Conservation (phyloP, 2,113 vertebrate genomes). For the Podarcis cretensis region DNA sequence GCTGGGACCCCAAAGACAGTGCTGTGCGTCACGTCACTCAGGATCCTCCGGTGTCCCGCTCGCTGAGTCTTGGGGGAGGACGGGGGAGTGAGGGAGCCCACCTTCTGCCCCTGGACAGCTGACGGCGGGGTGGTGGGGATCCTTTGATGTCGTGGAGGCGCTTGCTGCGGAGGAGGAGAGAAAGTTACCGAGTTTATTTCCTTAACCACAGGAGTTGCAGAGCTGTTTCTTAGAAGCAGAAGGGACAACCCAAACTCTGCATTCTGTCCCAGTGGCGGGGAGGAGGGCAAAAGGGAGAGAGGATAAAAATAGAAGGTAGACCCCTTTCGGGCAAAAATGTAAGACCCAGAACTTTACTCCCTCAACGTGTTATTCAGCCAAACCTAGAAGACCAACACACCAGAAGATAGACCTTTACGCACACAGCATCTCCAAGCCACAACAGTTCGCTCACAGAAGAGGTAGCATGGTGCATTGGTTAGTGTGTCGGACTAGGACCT, state of each 20-base stretch:
- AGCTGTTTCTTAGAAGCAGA: neutral
- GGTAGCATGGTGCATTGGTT: no score
- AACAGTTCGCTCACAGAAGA: neutral
- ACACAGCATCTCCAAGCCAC: neutral
- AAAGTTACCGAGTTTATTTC: neutral
- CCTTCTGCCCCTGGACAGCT: constrained; percentile 80
- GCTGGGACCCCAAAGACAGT: constrained; percentile 94
- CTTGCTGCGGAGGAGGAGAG: constrained; percentile 60
- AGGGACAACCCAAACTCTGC: no score
- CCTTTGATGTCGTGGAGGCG: constrained; percentile 72
- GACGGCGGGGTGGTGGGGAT: constrained; percentile 60
- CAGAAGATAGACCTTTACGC: neutral
- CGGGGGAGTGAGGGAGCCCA: constrained; percentile 93
- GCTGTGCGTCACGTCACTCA: constrained; percentile 97
- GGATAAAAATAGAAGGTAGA: fast-evolving
- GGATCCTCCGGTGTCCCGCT: constrained; percentile 92
- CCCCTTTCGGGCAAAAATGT: neutral
- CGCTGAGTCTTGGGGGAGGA: constrained; percentile 94
- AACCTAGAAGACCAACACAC: neutral
- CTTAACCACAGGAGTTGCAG: neutral
- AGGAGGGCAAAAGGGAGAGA: no score
- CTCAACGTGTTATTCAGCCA: neutral
- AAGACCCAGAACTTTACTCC: neutral
- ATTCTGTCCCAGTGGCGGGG: no score
- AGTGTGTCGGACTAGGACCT: no score